Evolutionary conservation across 2,888 invertebrate genomes (phyloP), one percentile per base, ranked within the genome.

Genomic region (Syrista parreyssii): DNA sequence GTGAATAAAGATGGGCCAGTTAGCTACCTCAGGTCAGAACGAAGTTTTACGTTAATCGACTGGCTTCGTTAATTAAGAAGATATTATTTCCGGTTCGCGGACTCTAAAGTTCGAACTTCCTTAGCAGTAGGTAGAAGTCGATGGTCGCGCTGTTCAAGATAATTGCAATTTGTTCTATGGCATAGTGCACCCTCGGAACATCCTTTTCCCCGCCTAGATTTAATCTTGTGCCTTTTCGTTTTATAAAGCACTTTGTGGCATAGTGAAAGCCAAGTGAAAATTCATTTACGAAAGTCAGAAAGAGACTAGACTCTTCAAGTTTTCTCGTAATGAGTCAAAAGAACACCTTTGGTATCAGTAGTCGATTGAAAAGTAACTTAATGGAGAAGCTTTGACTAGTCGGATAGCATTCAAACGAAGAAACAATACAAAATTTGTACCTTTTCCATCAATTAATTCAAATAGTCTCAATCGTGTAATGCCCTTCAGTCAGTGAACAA

Each of bases 31-130:
- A 75, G 78, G 81, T 79, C 79, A 79, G 76, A 76, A 78, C 71
- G 72, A 78, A 81, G 76, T 82, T 82, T 72, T 68, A 68, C 78
- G 76, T 82, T 84, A 85, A 87, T 86, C 84, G 80, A 79, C 78
- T 77, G 76, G 76, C 78, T 80, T 80, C 76, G 71, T 79, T 82
- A 85, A 85, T 85, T 83, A 82, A 85, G 76, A 80, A 78, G 78
- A 79, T 76, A 79, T 82, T 82, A 80, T 78, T 80, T 82, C 81
- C 81, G 75, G 68, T 77, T 78, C 72, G 74, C 78, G 78, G 77
- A 76, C 74, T 55, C 76, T 75, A 81, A 83, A 80, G 68, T 81
- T 79, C 73, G 73, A 11, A 72, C 33, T 75, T 75, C 12, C 31
- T 71, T 71, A 30, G 30, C 32, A 23, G 15, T 30, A 33, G 15